Percentiles rank a stretch among this genome's conserved stretches.
Conservation (phyloP, 2,113 vertebrate genomes). For the Casuarius casuarius region DNA sequence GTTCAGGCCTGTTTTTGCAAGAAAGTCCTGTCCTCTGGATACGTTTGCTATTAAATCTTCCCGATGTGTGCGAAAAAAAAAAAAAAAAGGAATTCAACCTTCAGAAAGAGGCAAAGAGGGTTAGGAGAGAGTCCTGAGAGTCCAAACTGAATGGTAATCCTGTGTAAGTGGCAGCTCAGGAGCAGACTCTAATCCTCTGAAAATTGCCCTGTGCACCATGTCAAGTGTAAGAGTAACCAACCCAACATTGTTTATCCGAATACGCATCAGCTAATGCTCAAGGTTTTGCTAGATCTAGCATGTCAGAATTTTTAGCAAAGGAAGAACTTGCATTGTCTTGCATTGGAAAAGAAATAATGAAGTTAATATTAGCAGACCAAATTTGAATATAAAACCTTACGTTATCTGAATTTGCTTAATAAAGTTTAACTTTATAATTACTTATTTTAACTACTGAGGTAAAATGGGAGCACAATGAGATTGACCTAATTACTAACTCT, state of each 20-base stretch:
- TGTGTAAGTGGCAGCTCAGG: constrained; percentile 12
- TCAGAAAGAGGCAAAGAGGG: not conserved
- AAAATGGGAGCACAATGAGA: not conserved
- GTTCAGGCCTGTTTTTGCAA: not conserved
- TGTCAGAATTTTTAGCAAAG: not conserved
- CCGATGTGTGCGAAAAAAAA: not conserved
- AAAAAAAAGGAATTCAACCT: not conserved
- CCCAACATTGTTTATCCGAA: not conserved
- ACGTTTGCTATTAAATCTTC: not conserved
- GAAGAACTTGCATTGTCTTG: not conserved
- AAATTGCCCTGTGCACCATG: constrained; percentile 4
- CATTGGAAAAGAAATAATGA: not conserved
- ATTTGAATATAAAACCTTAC: not conserved
- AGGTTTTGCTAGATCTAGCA: not conserved
- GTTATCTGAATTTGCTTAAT: not conserved
- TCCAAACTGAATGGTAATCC: constrained; percentile 28
- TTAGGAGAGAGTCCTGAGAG: not conserved
- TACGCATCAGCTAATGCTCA: not conserved
- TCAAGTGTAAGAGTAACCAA: not conserved
- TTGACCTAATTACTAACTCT: not conserved
- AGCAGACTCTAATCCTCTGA: constrained; percentile 6
- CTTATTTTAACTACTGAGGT: not conserved
- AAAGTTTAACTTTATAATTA: not conserved
- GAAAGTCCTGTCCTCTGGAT: not conserved
- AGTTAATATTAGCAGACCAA: not conserved